Percentiles rank a stretch among this genome's conserved stretches.
phyloP scores from a whole-genome alignment of 2,797 vertebrate species.

The Intellagama lesueurii region DNA sequence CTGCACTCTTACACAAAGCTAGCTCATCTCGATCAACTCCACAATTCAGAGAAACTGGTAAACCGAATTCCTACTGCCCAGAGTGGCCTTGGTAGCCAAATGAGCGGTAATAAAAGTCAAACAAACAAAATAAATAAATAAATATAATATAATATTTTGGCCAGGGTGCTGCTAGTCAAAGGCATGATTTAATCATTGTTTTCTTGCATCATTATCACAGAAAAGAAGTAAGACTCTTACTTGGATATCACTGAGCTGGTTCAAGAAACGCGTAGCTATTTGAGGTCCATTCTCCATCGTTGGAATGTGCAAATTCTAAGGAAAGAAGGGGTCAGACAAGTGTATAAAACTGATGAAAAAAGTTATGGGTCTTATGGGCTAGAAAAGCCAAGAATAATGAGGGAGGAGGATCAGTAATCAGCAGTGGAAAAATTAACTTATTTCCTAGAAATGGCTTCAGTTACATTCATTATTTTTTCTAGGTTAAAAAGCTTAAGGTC shows the following conservation, averaged over 20 bases:
- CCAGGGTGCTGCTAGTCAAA: neutral
- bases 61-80: neutral
- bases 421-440: neutral
- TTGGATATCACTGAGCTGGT: slow-evolving; percentile 87
- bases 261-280: slow-evolving; percentile 81
- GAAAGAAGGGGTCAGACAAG: neutral
- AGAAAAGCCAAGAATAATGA: neutral
- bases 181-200: neutral
- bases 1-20: neutral
- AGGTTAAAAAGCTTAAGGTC: neutral
- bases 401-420: fast-evolving
- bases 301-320: slow-evolving; percentile 85
- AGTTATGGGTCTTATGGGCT: neutral
- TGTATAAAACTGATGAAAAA: neutral
- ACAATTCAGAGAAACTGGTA: neutral
- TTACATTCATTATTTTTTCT: neutral
- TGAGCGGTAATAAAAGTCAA: too few relatives aligned
- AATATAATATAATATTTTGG: neutral
- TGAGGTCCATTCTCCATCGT: slow-evolving; percentile 81
- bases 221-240: slow-evolving; percentile 71
- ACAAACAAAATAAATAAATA: too few relatives aligned
- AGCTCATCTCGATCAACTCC: neutral
- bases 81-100: neutral
- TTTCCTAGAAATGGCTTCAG: too few relatives aligned
- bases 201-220: neutral